Evolutionary conservation across 2,113 vertebrate species (phyloP), one percentile per base, ranked within the genome.

Genomic region (Lonchura striata): DNA sequence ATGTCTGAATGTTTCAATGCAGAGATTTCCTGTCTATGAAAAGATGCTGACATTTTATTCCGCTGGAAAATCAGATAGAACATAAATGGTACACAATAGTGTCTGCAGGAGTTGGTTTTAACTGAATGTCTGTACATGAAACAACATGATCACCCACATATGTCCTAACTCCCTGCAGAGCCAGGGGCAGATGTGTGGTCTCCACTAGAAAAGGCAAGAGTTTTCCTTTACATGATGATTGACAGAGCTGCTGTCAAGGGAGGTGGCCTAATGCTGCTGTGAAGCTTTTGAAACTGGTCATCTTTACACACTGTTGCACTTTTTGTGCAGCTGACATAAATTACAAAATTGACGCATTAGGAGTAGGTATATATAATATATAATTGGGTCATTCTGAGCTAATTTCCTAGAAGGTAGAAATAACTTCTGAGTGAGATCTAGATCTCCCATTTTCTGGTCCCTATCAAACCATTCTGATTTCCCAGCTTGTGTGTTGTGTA

Each of bases 401-500:
- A 39, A 13, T 85, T 84, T 69, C 3, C 0, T 21, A 50, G 66
- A 37, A 63, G 17, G 30, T 11, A 42, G 61, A 78, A 80, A 31
- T 49, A 69, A 76, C 33, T 64, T 41, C 13, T 7, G 82, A 78
- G 17, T 28, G 49, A 69, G 19, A 44, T 57, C 20, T 27, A 30
- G 57, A 30, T 72, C 37, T 91, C 24, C 10, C 1, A 0, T 69
- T 57, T 80, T 41, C 57, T 76, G 22, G 9, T 69, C 59, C 11
- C 5, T 37, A 2, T 39, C 0, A 3, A 54, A 74, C 56, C 37
- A 23, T 86, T 90, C 44, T 0, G 0, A 3, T 47, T 76, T 83
- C 49, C 50, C 12, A 42, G 27, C 65, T 54, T 80, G n/a, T 47
- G 49, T 35, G 21, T 24, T 22, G 18, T 69, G 28, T 33, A 28